Percentiles rank a stretch among this genome's conserved stretches.
Conservation (phyloP, 2,888 invertebrate species). For the Autographa pulchrina region DNA sequence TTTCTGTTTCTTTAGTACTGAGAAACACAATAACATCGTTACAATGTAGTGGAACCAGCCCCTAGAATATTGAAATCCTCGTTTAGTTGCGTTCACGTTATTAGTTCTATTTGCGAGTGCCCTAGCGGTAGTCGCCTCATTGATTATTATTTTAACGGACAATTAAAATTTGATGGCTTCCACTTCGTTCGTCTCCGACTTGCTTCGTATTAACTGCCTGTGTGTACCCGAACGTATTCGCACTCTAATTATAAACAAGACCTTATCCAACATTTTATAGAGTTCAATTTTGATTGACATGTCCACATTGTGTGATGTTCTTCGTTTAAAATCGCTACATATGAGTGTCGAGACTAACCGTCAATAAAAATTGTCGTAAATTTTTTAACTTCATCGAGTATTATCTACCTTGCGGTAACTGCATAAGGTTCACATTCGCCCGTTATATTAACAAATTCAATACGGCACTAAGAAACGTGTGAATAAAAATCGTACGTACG, state of each 20-base stretch:
- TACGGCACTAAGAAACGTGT: constrained; percentile 82
- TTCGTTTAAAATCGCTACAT: constrained; percentile 77
- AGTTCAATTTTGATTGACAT: constrained; percentile 65
- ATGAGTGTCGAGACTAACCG: constrained; percentile 87
- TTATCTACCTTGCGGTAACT: constrained; percentile 57
- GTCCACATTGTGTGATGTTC: constrained; percentile 71
- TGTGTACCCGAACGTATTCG: constrained; percentile 51
- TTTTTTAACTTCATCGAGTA: constrained; percentile 62
- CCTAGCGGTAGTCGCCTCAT: constrained; percentile 84
- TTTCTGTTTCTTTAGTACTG: constrained; percentile 20
- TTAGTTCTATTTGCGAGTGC: constrained; percentile 78
- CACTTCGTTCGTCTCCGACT: constrained; percentile 86
- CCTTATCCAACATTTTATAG: constrained; percentile 63
- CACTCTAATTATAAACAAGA: constrained; percentile 52
- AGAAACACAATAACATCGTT: constrained; percentile 31
- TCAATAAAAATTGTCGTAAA: constrained; percentile 89
- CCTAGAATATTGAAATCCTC: constrained; percentile 42
- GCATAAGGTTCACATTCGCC: constrained; percentile 34
- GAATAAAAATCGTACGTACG: constrained; percentile 89
- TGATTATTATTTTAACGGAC: constrained; percentile 89
- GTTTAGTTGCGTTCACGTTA: constrained; percentile 64
- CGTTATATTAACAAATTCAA: constrained; percentile 58
- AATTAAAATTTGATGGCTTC: constrained; percentile 89
- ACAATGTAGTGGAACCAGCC: constrained; percentile 47
- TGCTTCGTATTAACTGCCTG: constrained; percentile 71